phyloP scores from a whole-genome alignment of 2,113 vertebrate genomes.

The Eidolon helvum region DNA sequence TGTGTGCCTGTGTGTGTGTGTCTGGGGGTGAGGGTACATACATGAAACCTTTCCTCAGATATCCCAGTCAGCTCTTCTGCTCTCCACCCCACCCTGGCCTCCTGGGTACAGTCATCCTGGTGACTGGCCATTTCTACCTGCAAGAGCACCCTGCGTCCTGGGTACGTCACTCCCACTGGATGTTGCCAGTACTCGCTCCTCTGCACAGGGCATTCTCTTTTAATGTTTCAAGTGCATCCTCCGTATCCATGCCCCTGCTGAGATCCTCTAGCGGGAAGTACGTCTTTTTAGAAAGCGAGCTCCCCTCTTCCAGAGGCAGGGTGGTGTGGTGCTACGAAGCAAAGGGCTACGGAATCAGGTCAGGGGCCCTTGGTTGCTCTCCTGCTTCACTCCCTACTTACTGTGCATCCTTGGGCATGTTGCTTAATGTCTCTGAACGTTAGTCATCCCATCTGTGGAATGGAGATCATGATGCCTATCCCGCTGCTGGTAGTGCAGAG shows the following conservation, averaged over 20 bases:
- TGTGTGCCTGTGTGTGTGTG: not conserved
- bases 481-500: not conserved
- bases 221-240: not conserved
- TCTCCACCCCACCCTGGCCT: not conserved
- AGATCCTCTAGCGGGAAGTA: too few relatives aligned
- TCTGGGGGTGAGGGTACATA: not conserved
- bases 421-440: not conserved
- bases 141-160: too few relatives aligned
- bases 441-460: not conserved
- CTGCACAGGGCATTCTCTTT: too few relatives aligned
- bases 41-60: not conserved
- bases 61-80: not conserved
- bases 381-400: not conserved
- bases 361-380: too few relatives aligned
- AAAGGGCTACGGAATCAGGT: not conserved
- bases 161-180: rapidly evolving
- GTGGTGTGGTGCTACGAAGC: not conserved
- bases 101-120: not conserved
- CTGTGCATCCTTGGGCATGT: not conserved
- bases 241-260: not conserved
- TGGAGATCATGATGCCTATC: too few relatives aligned
- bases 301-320: not conserved
- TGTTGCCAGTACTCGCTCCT: too few relatives aligned
- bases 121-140: not conserved
- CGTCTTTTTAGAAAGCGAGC: not conserved